Conservation (phyloP, 2,888 invertebrate species). For the Machimus rusticus region DNA sequence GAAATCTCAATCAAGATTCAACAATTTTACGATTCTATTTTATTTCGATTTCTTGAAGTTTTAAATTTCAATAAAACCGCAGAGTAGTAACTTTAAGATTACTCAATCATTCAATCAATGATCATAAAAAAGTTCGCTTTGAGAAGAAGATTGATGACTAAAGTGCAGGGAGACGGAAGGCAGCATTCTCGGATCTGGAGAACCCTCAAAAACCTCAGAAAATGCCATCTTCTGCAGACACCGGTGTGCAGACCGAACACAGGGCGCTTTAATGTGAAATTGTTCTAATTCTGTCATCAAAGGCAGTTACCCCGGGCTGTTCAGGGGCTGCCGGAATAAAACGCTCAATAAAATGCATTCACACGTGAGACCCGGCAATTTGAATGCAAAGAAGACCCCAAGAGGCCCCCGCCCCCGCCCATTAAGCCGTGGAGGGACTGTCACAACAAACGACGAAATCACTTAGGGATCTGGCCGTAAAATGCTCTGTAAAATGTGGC, state of each 20-base stretch:
- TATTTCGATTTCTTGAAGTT: neutral
- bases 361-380: neutral
- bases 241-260: neutral
- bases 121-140: neutral
- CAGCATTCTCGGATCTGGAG: neutral
- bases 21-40: neutral
- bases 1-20: neutral
- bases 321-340: neutral
- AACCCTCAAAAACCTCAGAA: neutral
- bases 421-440: slow-evolving; percentile 24
- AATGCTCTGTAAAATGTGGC: slow-evolving; percentile 9
- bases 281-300: slow-evolving; percentile 23
- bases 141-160: neutral
- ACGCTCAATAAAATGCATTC: slow-evolving; percentile 26
- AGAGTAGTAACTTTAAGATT: neutral
- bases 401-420: neutral
- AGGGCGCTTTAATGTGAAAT: neutral
- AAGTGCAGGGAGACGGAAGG: neutral
- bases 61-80: neutral
- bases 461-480: slow-evolving; percentile 31
- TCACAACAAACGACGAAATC: slow-evolving; percentile 35
- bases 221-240: neutral
- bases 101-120: neutral
- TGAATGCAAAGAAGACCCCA: slow-evolving; percentile 4
- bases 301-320: neutral